A percentile compares a stretch with the other conserved stretches of the same genome.
These are phyloP conservation scores for Tenthredo amoena DNA, from an alignment of 2,888 invertebrate species.

Conservation along the genomic window DNA sequence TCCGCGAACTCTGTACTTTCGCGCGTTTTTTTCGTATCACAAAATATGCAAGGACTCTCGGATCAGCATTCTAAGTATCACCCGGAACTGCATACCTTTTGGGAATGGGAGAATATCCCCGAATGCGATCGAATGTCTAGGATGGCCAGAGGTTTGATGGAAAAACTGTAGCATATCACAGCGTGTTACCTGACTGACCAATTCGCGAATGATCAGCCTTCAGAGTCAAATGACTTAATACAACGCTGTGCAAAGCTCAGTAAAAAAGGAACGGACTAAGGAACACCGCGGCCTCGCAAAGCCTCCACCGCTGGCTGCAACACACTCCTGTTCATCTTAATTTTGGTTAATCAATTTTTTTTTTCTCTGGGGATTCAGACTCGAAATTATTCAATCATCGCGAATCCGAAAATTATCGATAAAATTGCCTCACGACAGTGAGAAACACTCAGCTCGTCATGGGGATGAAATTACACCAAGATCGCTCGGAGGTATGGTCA, in stretches of 20 bases:
- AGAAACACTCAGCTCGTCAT: not conserved
- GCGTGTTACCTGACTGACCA: conserved; percentile 56
- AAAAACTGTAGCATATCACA: conserved; percentile 68
- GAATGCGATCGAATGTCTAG: conserved; percentile 67
- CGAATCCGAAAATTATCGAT: not conserved
- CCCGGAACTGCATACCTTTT: conserved; percentile 77
- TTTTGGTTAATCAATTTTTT: conserved; percentile 25
- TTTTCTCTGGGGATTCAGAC: conserved; percentile 10
- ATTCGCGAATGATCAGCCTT: not conserved
- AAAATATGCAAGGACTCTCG: conserved; percentile 51
- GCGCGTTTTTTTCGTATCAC: not conserved
- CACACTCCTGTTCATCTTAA: conserved; percentile 63
- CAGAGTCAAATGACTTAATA: conserved; percentile 45
- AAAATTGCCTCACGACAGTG: not conserved
- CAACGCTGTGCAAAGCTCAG: conserved; percentile 68
- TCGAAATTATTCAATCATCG: conserved; percentile 17
- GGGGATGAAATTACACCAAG: not conserved
- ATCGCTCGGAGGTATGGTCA: not conserved
- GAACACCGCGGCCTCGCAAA: conserved; percentile 75
- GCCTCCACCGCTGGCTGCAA: conserved; percentile 75
- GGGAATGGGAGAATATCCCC: conserved; percentile 48
- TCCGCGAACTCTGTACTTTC: not conserved
- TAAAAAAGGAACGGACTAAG: conserved; percentile 61
- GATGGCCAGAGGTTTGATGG: conserved; percentile 56
- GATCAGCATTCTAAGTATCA: conserved; percentile 77